Base-by-base conservation (phyloP, 1,140 invertebrate species). In the Myzus persicae region DNA sequence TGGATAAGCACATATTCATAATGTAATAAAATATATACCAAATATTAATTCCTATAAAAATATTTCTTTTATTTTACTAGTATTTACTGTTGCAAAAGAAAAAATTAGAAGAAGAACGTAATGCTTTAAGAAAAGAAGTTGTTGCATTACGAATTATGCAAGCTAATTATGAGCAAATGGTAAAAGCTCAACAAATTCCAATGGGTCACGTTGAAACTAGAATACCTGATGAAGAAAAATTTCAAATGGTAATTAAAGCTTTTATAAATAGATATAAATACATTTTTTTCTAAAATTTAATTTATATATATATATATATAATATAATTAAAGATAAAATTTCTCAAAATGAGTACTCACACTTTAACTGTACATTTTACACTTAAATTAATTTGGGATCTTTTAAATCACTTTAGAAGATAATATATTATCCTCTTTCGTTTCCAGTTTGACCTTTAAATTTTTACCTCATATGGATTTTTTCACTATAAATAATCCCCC, bases 151-250 rank as follows among this genome's bases (percentile, higher is more conserved):
- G 98, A 90, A 99, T 99, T 82, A 98, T 98, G 97, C 97, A 97
- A 95, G 97, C 97, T 1, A 99, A 99, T 95, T 99, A 99, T 95
- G 98, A 99, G 95, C 98, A 98, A 94, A 99, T 99, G 95, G 98
- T 99, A 11, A 98, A 98, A 95, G 98, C 98, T 42, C 98, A 99
- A 95, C 98, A 99, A 95, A 97, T 97, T n/a, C 97, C 98, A 94
- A 98, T 98, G 4, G 97, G 97, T 1, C 97, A 98, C 22, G 97
- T 97, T 91, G 97, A 98, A 95, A 97, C 97, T 94, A 96, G 98
- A 94, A 96, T 99, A 48, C 98, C 98, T 0, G 98, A 99, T 95
- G 98, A 99, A 95, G 97, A 98, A 76, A 99, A 99, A 95, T 99
- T 99, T 96, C 97, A 98, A 97, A 98, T 99, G 95, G 98, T 99